A percentile compares a stretch with the other conserved stretches of the same genome.
Evolutionary conservation across 2,888 invertebrate species (phyloP).

Genomic region (Agonopterix alstromeriana): DNA sequence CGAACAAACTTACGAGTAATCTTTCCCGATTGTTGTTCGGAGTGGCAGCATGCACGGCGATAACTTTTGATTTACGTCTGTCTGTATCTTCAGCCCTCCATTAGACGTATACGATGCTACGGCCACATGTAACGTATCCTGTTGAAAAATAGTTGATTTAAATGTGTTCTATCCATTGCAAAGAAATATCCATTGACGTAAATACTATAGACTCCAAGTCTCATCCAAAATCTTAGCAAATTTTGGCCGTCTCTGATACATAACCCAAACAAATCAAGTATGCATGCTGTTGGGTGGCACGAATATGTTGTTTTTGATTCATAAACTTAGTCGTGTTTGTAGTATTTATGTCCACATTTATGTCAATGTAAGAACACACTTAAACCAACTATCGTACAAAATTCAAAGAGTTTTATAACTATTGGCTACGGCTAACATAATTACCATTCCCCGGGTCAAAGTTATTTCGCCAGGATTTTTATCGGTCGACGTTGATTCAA

Average conservation of each 20-base stretch:
- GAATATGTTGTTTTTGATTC: no score
- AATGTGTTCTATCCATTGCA: no score
- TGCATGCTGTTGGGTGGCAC: no score
- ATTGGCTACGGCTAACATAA: neutral
- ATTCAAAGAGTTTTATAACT: neutral
- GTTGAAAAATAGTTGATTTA: conserved; percentile 11
- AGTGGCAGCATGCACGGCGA: conserved; percentile 35
- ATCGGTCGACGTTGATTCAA: conserved; percentile 24
- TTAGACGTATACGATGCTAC: conserved; percentile 27
- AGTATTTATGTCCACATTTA: no score
- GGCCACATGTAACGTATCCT: conserved; percentile 32
- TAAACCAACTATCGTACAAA: neutral
- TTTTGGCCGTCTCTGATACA: no score
- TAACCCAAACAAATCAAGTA: no score
- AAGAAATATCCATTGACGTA: no score
- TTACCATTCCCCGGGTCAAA: conserved; percentile 23
- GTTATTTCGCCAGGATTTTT: conserved; percentile 32
- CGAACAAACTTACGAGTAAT: conserved; percentile 37
- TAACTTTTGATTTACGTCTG: conserved; percentile 14
- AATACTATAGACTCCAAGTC: no score
- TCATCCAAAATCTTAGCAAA: no score
- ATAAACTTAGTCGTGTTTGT: no score
- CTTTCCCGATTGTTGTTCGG: conserved; percentile 38
- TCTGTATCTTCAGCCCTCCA: conserved; percentile 34
- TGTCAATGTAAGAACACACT: neutral